Base-by-base conservation (phyloP, 2,797 vertebrate genomes). In the Lagorchestes hirsutus region DNA sequence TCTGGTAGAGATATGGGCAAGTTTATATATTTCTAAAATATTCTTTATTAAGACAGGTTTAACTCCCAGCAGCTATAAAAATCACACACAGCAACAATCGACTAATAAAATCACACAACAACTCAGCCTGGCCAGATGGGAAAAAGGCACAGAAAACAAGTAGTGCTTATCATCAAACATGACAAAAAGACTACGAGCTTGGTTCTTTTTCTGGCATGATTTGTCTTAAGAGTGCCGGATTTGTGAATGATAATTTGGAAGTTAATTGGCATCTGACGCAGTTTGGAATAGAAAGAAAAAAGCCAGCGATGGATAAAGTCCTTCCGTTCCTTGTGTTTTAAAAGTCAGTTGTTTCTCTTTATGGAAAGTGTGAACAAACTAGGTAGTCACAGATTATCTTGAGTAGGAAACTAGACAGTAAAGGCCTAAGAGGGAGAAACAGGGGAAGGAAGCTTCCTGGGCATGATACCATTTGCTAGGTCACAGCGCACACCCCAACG, bases 401-500 rank as follows among this genome's bases (percentile, higher is more conserved):
- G 55, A 95, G 55, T 92, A 90, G 55, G 5, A 57, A 90, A 3
- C 31, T 67, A 56, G 46, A 93, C 34, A 59, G 58, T 57, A 92
- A 91, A 46, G 31, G 93, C 14, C 97, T 98, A 98, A 56, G 98
- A 95, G 93, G 98, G 96, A 90, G 95, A 98, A 74, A 98, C 94
- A 92, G 98, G 93, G 59, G 96, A 98, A 52, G 93, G 96, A 93
- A 96, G 93, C 87, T 97, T 99, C 34, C 98, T 96, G 1, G 99
- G 99, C 1, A 99, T 92, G 52, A 99, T 91, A 0, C 99, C 98
- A 1, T 98, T 98, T 93, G 99, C 99, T 96, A 99, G 97, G 90
- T 99, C 99, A 94, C 98, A 99, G 59, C 99, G 99, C 97, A 99
- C 97, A 90, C 98, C 98, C 99, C 99, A 99, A 94, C 99, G 98